Conservation (phyloP, 2,113 vertebrate species). For the Clarias batrachus region DNA sequence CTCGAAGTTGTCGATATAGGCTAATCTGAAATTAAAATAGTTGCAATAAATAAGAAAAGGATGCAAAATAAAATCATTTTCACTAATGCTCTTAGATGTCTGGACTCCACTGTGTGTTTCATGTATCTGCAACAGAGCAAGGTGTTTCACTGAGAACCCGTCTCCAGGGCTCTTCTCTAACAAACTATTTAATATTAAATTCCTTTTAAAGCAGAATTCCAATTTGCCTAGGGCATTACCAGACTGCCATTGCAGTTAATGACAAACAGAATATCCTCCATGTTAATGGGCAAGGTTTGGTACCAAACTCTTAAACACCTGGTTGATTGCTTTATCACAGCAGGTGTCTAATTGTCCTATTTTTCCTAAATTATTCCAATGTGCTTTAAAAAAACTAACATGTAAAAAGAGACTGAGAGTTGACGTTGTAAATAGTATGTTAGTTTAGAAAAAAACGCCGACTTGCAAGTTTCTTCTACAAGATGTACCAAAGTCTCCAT, state of each 20-base stretch:
- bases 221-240: not conserved
- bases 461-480: not conserved
- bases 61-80: not conserved
- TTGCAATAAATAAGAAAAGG: not conserved
- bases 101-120: not conserved
- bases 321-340: not conserved
- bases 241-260: not conserved
- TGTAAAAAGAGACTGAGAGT: too few species aligned
- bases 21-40: not conserved
- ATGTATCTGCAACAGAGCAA: not conserved
- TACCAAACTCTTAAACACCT: not conserved
- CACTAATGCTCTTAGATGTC: not conserved
- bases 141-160: not conserved
- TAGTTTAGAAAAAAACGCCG: not conserved
- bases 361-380: not conserved
- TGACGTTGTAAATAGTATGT: not conserved
- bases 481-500: too few species aligned
- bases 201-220: not conserved
- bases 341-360: not conserved
- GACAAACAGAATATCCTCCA: not conserved
- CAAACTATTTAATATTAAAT: conserved; percentile 14
- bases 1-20: not conserved
- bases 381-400: not conserved
- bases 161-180: not conserved
- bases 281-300: not conserved